A percentile compares a stretch with the other conserved stretches of the same genome.
phyloP scores from a whole-genome alignment of 2,797 vertebrate species.

The Betta splendens region DNA sequence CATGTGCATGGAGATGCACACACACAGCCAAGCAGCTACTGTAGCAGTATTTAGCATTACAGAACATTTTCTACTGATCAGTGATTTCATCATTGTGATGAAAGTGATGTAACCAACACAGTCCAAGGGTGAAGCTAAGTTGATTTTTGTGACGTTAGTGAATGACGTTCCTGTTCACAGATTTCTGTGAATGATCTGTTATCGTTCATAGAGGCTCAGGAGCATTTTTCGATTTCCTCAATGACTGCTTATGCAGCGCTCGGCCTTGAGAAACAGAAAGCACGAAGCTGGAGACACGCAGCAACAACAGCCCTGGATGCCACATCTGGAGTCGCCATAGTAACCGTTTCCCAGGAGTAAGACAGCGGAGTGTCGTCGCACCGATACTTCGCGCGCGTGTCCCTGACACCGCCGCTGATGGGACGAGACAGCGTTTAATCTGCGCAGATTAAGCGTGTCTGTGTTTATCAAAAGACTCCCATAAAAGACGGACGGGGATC shows the following conservation, averaged over 20 bases:
- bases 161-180: too few relatives aligned
- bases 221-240: background rate
- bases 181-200: background rate
- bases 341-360: conserved; percentile 65
- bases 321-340: conserved; percentile 74
- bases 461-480: conserved; percentile 60
- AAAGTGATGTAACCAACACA: conserved; percentile 5
- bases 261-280: conserved; percentile 19
- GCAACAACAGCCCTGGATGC: conserved; percentile 54
- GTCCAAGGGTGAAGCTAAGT: too few relatives aligned
- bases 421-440: conserved; percentile 72
- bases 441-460: conserved; percentile 71
- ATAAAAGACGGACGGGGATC: conserved; percentile 59
- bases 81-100: conserved; percentile 10
- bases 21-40: conserved; percentile 21
- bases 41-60: conserved; percentile 28
- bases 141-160: too few relatives aligned
- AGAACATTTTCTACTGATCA: conserved; percentile 10
- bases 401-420: conserved; percentile 62
- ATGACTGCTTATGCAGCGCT: background rate
- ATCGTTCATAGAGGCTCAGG: background rate
- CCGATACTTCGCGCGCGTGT: conserved; percentile 36
- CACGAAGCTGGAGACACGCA: conserved; percentile 40
- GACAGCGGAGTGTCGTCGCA: conserved; percentile 71
- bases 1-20: conserved; percentile 25